Conservation (phyloP, 2,113 vertebrate genomes). For the Colinus virginianus region DNA sequence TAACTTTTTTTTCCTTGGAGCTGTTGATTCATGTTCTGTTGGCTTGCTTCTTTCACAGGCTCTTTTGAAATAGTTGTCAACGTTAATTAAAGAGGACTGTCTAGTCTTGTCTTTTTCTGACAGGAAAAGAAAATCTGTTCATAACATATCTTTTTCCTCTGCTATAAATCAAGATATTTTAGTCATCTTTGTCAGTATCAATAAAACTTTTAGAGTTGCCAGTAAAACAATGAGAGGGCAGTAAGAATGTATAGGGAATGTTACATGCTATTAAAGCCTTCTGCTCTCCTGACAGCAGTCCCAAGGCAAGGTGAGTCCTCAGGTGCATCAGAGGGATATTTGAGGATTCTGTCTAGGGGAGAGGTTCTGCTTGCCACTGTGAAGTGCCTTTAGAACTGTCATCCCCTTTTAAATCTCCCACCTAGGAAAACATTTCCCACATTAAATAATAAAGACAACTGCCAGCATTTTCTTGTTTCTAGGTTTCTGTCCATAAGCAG, state of each 20-base stretch:
- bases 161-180: background rate
- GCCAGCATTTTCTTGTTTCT: background rate
- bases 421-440: background rate
- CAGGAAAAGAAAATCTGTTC: background rate
- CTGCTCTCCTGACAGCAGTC: background rate
- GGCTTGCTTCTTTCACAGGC: background rate
- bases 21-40: background rate
- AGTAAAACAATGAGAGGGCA: background rate
- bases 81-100: constrained; percentile 24
- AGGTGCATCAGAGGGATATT: background rate
- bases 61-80: constrained; percentile 39
- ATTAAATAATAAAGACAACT: background rate
- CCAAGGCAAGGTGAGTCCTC: background rate
- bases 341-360: background rate
- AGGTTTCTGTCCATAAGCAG: background rate
- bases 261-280: background rate
- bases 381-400: background rate
- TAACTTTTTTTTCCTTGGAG: background rate
- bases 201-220: background rate
- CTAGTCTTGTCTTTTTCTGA: constrained; percentile 14
- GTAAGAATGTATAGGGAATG: background rate
- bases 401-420: background rate
- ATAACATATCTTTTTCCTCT: background rate
- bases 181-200: background rate
- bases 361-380: background rate